Percentiles rank a stretch among this genome's conserved stretches.
phyloP scores from a whole-genome alignment of 2,113 vertebrate genomes.

The Apodemus sylvaticus region DNA sequence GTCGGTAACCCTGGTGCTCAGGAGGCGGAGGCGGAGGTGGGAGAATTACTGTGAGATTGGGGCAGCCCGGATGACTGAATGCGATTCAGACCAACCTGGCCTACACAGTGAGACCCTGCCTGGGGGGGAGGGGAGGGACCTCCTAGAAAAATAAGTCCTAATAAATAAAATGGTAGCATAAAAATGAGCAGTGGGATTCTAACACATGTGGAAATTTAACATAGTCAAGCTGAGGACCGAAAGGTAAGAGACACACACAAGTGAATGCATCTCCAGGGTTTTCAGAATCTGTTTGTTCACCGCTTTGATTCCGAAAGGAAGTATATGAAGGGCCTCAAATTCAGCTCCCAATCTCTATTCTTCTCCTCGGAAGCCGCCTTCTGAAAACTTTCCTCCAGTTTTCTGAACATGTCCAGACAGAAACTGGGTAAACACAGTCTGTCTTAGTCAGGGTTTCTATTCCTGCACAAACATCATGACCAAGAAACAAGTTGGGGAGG shows the following conservation, averaged over 20 bases:
- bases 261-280: neutral
- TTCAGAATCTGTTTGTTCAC: slow-evolving; percentile 17
- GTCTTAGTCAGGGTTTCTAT: no score
- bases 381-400: slow-evolving; percentile 38
- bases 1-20: neutral
- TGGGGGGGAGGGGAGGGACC: neutral
- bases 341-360: slow-evolving; percentile 30
- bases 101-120: neutral
- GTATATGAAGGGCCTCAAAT: neutral
- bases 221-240: neutral
- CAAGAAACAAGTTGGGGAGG: no score
- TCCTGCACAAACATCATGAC: no score
- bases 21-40: neutral
- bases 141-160: slow-evolving; percentile 21
- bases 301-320: slow-evolving; percentile 41
- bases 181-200: slow-evolving; percentile 22
- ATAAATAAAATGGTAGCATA: slow-evolving; percentile 29
- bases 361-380: slow-evolving; percentile 35
- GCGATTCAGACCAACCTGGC: no score
- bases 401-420: slow-evolving; percentile 59
- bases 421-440: slow-evolving; percentile 40
- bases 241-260: neutral
- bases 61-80: neutral
- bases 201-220: neutral
- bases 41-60: neutral